Evolutionary conservation across 2,113 vertebrate genomes (phyloP).

Genomic region (Stegastes partitus): DNA sequence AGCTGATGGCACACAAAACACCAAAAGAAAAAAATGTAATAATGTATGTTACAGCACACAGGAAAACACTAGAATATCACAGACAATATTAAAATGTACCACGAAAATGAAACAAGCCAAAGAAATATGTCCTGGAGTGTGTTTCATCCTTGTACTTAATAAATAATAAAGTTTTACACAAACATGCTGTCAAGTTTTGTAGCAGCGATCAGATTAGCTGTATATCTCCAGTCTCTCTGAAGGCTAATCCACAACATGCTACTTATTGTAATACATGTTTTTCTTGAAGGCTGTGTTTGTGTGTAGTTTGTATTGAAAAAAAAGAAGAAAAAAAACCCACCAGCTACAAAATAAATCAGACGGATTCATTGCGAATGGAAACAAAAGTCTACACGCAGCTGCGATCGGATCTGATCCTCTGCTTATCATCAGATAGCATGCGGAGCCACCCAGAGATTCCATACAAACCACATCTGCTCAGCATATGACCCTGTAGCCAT

Average conservation of each 20-base stretch:
- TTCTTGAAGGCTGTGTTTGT: conserved; percentile 38
- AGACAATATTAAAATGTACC: too few relatives aligned
- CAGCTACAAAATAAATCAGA: conserved; percentile 54
- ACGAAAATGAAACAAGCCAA: neutral
- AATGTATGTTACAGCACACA: too few relatives aligned
- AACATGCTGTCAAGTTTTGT: neutral
- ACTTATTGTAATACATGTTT: neutral
- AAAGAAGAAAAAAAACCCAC: too few relatives aligned
- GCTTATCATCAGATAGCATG: conserved; percentile 71
- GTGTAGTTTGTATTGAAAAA: conserved; percentile 37
- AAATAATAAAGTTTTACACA: neutral
- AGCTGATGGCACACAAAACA: too few relatives aligned
- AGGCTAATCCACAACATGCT: conserved; percentile 18
- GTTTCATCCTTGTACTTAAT: neutral
- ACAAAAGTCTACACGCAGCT: conserved; percentile 49
- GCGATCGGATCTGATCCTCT: conserved; percentile 62
- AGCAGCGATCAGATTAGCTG: neutral
- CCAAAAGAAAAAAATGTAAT: too few relatives aligned
- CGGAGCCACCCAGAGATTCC: conserved; percentile 75
- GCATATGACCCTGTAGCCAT: conserved; percentile 67
- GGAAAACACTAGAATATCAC: too few relatives aligned
- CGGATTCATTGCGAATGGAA: conserved; percentile 68
- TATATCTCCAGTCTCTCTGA: conserved; percentile 21
- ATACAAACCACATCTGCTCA: conserved; percentile 74
- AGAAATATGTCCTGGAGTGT: neutral